Base-by-base conservation (phyloP, 2,888 invertebrate genomes). In the Villa cingulata region DNA sequence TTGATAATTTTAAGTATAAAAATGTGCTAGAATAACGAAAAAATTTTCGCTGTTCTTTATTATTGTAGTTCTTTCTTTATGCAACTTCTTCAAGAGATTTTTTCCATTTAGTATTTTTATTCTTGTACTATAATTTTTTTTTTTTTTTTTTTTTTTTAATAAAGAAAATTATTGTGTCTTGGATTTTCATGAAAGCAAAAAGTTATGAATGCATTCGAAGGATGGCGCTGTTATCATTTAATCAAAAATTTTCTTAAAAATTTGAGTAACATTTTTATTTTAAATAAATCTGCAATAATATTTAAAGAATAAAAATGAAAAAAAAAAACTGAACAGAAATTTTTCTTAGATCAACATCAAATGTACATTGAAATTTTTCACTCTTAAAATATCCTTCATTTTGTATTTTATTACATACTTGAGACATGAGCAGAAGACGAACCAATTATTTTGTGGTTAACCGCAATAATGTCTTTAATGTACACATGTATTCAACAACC, bases 381-480 rank as follows among this genome's bases (percentile, higher is more conserved):
- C n/a, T n/a, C n/a, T n/a, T n/a, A n/a, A 7, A 12, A 32, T 32
- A 12, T 32, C 29, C 12, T 32, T 32, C 29, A 32, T 32, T 32
- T 32, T 32, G 29, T 32, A 12, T 32, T 32, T 32, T 9, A 32
- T 32, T 23, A 32, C 12, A 12, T 9, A 27, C 7, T 32, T 32
- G 29, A 53, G 57, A 54, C 55, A 56, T 56, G 56, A 53, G 56
- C 54, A 56, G 58, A 55, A 57, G 53, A 62, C 64, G 61, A 32
- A 65, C 67, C 67, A 68, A 67, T 68, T 66, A 67, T 63, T 67
- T 65, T 67, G 67, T 56, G 67, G 67, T 68, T 67, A 67, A 67
- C 67, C 67, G 61, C 66, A 66, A 65, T 16, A n/a, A 27, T 36
- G 15, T 46, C 41, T 40, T 23, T 4, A 23, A 23, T 23, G 6